Percentiles rank a stretch among this genome's conserved stretches.
Conservation (phyloP, 2,113 vertebrate species). For the Neotragus pygmaeus region DNA sequence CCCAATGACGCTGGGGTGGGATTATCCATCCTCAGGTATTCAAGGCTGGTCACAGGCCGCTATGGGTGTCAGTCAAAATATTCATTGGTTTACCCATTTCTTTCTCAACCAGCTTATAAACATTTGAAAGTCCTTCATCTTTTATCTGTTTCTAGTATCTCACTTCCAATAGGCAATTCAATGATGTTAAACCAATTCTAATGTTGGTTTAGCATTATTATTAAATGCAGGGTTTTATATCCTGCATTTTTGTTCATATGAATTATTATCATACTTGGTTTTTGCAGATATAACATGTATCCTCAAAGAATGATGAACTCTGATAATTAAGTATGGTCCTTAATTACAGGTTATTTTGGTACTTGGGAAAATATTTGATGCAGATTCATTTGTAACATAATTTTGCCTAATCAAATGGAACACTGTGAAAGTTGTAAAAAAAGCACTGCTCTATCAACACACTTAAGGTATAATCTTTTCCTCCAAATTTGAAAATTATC, state of each 20-base stretch:
- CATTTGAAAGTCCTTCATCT: not conserved
- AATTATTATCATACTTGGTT: conserved; percentile 12
- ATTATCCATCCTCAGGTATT: not conserved
- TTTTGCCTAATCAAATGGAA: conserved; percentile 32
- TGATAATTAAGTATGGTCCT: conserved; percentile 22
- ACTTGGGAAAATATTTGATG: conserved; percentile 45
- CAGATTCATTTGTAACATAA: conserved; percentile 6
- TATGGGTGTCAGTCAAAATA: not conserved
- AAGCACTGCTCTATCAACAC: not conserved
- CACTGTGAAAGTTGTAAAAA: not conserved
- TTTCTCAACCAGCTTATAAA: not conserved
- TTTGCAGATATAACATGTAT: not conserved
- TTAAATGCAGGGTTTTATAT: not conserved
- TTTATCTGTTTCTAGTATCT: not conserved
- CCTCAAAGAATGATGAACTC: conserved; percentile 18
- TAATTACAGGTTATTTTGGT: conserved; percentile 47
- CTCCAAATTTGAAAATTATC: conserved; percentile 18
- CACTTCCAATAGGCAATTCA: not conserved
- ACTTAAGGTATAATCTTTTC: not conserved
- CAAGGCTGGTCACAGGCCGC: not conserved
- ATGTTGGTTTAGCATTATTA: not conserved
- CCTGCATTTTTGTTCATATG: not conserved
- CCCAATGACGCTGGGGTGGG: not conserved
- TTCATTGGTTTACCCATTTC: not conserved
- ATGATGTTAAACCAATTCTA: not conserved